Conservation (phyloP, 2,888 invertebrate genomes). For the Barypeithes pellucidus region DNA sequence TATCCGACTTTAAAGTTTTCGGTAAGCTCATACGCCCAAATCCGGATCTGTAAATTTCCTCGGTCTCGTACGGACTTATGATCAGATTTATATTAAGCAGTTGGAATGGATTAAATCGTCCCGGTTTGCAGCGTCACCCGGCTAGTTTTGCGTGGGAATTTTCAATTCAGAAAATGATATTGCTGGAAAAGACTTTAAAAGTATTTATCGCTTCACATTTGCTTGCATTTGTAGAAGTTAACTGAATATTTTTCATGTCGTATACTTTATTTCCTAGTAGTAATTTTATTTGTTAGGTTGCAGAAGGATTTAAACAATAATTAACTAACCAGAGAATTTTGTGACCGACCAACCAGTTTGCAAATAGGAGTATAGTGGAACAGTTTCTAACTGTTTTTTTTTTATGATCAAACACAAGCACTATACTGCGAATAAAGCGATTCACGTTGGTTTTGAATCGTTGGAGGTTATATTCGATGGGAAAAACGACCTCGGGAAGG, state of each 20-base stretch:
- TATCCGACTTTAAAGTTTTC: conserved; percentile 46
- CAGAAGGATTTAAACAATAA: no score
- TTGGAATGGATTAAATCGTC: conserved; percentile 65
- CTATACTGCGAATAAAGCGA: no score
- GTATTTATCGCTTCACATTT: conserved; percentile 3
- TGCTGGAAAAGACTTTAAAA: conserved; percentile 9
- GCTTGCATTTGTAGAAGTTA: not conserved
- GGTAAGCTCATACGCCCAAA: conserved; percentile 50
- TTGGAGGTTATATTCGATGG: no score
- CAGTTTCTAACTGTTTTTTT: no score
- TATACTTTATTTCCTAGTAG: no score
- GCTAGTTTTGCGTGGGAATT: conserved; percentile 32
- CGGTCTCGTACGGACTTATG: conserved; percentile 63
- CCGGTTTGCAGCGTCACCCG: conserved; percentile 19
- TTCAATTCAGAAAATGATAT: conserved; percentile 18
- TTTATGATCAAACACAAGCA: no score
- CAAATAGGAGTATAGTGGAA: no score
- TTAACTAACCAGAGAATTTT: no score
- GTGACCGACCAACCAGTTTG: no score
- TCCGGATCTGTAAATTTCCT: conserved; percentile 46
- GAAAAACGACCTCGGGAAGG: no score
- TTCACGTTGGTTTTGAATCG: no score
- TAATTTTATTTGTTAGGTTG: no score
- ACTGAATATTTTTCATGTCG: not conserved
- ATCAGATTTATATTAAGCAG: conserved; percentile 69